Evolutionary conservation across 2,797 vertebrate genomes (phyloP).

Genomic region (Clangula hyemalis): DNA sequence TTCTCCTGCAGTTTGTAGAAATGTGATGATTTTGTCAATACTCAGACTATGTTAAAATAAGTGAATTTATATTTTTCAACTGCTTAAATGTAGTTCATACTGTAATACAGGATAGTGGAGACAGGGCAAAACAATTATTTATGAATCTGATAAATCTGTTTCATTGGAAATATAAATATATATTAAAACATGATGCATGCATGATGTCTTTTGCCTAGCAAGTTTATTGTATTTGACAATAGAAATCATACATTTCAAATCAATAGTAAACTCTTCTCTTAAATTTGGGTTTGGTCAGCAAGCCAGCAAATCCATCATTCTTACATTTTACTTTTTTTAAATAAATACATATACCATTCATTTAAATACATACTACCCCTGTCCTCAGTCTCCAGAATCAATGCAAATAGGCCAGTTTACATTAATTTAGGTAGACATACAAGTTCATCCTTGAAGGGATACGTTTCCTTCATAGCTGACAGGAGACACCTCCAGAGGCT

Average conservation of each 20-base stretch:
- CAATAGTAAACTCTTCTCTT: background rate
- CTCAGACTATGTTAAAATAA: background rate
- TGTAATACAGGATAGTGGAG: background rate
- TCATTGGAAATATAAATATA: background rate
- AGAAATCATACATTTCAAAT: background rate
- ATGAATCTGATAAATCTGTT: background rate
- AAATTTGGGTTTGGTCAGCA: background rate
- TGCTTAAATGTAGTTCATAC: background rate
- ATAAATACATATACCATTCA: background rate
- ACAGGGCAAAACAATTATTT: background rate
- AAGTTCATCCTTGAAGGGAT: too few relatives aligned
- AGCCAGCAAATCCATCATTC: background rate
- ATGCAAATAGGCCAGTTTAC: background rate
- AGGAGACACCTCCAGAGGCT: too few relatives aligned
- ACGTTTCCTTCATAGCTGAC: too few relatives aligned
- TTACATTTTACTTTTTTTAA: background rate
- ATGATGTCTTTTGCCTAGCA: background rate
- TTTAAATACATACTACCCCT: background rate
- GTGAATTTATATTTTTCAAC: background rate
- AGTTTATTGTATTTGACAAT: background rate
- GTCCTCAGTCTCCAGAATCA: background rate
- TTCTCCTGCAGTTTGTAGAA: slow-evolving; percentile 11
- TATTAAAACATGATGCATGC: background rate
- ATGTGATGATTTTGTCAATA: background rate
- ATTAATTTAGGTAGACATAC: background rate